Evolutionary conservation across 2,113 vertebrate genomes (phyloP), one percentile per base, ranked within the genome.

Genomic region (Piaya cayana): DNA sequence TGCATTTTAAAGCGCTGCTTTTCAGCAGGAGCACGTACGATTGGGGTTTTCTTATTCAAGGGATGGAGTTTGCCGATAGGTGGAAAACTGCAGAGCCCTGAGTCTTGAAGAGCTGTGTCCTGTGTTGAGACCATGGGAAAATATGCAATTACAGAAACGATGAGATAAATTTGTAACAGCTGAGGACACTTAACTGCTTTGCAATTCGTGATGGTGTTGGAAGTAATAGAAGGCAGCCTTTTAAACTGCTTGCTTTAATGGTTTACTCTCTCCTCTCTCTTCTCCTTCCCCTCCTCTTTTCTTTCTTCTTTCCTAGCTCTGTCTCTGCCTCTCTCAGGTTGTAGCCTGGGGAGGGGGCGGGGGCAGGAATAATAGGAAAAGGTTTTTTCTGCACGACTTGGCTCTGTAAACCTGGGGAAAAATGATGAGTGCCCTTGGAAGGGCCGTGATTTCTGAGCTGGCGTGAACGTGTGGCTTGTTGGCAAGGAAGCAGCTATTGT

Each of bases 341-440:
- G 82, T 36, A 63, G 34, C 64, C 49, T 59, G 81, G n/a, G 2
- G 12, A 12, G 39, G 15, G 39, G 15, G 34, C 21, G 29, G 2
- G 2, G 20, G 72, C 9, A 8, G 43, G 30, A 36, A 37, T 39
- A 26, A 19, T 10, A 62, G 62, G 26, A 50, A 43, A 32, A 62
- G 14, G 21, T 10, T 71, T 39, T 39, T 82, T 50, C 65, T 82
- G 39, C 11, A 0, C 17, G 5, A 12, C 12, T 21, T 8, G 17
- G 55, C 3, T 20, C 36, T 30, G 39, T 49, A 39, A 60, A 62
- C 42, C 1, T 7, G 16, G 49, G 55, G 8, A 5, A 20, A 11
- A 62, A 2, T 0, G 1, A 1, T 0, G 69, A 20, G 9, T 2
- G 10, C 37, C n/a, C 55, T 43, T 59, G 70, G 30, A 37, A 39